Evolutionary conservation across 1,140 invertebrate species (phyloP), one percentile per base, ranked within the genome.

Genomic region (Aricia agestis): DNA sequence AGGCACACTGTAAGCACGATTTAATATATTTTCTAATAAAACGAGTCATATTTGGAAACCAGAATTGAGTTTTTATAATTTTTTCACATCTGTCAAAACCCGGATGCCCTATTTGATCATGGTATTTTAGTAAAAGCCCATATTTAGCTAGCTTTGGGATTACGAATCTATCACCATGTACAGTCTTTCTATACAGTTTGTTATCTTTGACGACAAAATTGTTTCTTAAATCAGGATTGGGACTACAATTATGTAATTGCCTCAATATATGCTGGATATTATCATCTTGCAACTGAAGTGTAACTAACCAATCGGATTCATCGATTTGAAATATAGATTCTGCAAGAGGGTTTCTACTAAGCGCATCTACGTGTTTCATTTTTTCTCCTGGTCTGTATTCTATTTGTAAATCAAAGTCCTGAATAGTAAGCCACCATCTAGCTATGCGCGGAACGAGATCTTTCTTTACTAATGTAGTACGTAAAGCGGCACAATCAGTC

Each of bases 361-460:
- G n/a, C 5, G 84, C 84, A 74, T 92, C 77, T 2, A 84, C 84
- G 58, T 90, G 86, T 11, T 61, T 68, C 70, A 81, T 80, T 15
- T 74, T 72, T 15, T 69, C 52, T 9, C 83, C 85, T 5, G 79
- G 72, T 63, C 83, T 73, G 70, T 90, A 85, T 15, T 82, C 82
- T 10, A 86, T 75, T 9, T 52, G n/a, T 68, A 85, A 79, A 67
- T 84, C 76, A 69, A 71, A 86, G 32, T 86, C 80, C 68, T 82
- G 78, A 31, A 87, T 68, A 4, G 74, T 18, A n/a, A 88, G 36
- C 45, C 45, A 52, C 45, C 45, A 52, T 15, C 45, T 52, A 52
- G 45, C 45, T 52, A 52, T 52, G 3, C 45, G 10, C 9, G 45
- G 45, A 13, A 52, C 9, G 5, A 52, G 11, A 11, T 52, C 45